Evolutionary conservation across 2,113 vertebrate species (phyloP).

Genomic region (Amphilophus citrinellus): DNA sequence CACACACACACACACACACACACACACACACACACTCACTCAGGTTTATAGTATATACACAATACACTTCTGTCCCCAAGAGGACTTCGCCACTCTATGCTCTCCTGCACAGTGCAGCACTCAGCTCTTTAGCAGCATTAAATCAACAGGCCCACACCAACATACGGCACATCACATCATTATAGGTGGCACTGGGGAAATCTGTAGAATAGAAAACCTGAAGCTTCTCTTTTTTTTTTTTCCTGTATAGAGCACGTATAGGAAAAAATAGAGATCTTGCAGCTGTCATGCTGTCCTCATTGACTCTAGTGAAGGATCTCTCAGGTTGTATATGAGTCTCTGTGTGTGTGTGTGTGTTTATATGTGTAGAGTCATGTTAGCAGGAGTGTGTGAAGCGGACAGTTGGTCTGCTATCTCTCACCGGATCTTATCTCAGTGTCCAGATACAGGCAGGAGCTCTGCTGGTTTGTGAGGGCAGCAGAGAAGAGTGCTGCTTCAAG

Average conservation of each 20-base stretch:
- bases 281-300: slow-evolving; percentile 33
- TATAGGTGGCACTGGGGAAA: slow-evolving; percentile 59
- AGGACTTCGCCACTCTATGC: slow-evolving; percentile 61
- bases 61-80: slow-evolving; percentile 48
- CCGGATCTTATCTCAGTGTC: slow-evolving; percentile 74
- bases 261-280: slow-evolving; percentile 24
- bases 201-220: slow-evolving; percentile 52
- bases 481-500: slow-evolving; percentile 60
- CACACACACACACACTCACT: slow-evolving; percentile 20
- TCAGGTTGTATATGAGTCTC: slow-evolving; percentile 9
- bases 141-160: slow-evolving; percentile 69
- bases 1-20: not conserved
- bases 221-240: slow-evolving; percentile 14
- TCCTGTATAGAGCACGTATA: not conserved
- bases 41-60: slow-evolving; percentile 55
- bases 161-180: slow-evolving; percentile 57
- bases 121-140: slow-evolving; percentile 71
- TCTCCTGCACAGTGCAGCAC: slow-evolving; percentile 68
- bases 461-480: slow-evolving; percentile 58
- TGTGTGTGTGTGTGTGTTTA: not conserved
- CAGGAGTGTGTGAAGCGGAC: slow-evolving; percentile 52
- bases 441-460: slow-evolving; percentile 70
- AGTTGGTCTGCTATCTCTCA: slow-evolving; percentile 54
- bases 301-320: slow-evolving; percentile 26
- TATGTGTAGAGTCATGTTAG: slow-evolving; percentile 49